These are phyloP conservation scores for Todus mexicanus DNA, from an alignment of 2,797 vertebrate genomes.

Conservation along the genomic window DNA sequence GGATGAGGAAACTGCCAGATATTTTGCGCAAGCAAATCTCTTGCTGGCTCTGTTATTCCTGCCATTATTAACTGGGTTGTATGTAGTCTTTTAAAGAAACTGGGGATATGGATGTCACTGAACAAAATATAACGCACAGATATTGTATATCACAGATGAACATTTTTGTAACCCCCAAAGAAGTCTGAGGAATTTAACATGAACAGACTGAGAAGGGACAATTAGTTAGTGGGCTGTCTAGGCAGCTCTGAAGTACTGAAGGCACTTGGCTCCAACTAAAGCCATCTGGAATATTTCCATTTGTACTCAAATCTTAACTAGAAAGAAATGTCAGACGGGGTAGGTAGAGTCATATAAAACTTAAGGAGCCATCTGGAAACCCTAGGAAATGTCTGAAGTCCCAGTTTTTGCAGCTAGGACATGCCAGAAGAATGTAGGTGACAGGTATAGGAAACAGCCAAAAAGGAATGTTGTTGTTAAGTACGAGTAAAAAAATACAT, in stretches of 20 bases:
- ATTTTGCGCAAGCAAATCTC: neutral
- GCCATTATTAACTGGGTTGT: neutral
- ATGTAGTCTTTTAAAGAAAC: neutral
- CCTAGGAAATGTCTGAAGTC: neutral
- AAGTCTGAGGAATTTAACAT: neutral
- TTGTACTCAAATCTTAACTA: constrained; percentile 36
- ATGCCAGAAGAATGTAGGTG: neutral
- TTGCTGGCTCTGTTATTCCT: neutral
- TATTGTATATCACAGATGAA: neutral
- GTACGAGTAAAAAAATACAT: neutral
- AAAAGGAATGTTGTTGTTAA: neutral
- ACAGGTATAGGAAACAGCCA: neutral
- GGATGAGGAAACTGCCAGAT: neutral
- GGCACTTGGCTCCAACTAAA: constrained; percentile 49
- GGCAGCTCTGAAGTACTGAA: constrained; percentile 17
- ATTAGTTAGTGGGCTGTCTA: constrained; percentile 38
- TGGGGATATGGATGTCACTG: neutral
- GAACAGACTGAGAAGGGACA: constrained; percentile 34
- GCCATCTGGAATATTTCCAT: constrained; percentile 60
- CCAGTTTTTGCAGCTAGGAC: neutral
- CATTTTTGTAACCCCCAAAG: neutral
- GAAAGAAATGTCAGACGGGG: constrained; percentile 38
- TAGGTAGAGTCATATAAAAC: constrained; percentile 23
- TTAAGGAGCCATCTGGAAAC: constrained; percentile 31
- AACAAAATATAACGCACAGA: neutral